Evolutionary conservation across 2,113 vertebrate genomes (phyloP), one percentile per base, ranked within the genome.

Genomic region (Camelus dromedarius): DNA sequence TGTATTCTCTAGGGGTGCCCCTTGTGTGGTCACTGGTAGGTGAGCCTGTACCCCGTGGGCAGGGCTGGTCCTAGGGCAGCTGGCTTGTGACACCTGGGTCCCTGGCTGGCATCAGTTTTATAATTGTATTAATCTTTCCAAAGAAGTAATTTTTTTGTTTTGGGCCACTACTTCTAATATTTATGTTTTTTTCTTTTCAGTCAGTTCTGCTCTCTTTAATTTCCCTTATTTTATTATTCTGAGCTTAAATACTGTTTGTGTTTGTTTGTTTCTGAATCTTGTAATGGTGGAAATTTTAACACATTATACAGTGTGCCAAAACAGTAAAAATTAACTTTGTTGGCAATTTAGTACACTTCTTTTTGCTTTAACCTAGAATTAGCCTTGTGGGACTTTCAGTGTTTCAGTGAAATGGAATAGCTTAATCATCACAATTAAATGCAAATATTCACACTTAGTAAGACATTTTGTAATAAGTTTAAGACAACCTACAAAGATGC

Each of bases 281-380:
- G 0, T 16, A n/a, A 28, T n/a, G 20, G 30, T 48, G 32, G 35
- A 67, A 66, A 58, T n/a, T 56, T 46, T 56, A 64, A 62, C 66
- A n/a, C 10, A 48, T 1, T 52, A 9, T 69, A 35, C 35, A 7
- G 4, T 22, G 4, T 22, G 1, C 3, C 18, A 88, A 18, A 22
- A 67, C 15, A 20, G 32, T 81, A 20, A 20, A 54, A 82, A 42
- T 9, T 60, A 13, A 76, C 50, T 82, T 81, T 97, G 80, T 76
- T 82, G 46, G 38, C 82, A 98, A 89, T 15, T 72, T 94, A 95
- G 54, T 83, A 90, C 91, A 90, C 96, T 95, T n/a, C 5, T 97
- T 88, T 97, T 96, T 95, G 50, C 96, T 98, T 98, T 97, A 42
- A 77, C 60, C 72, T 35, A 70, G 80, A 16, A 98, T 97, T 98